Percentiles rank a stretch among this genome's conserved stretches.
phyloP scores from a whole-genome alignment of 2,888 invertebrate genomes.

The Zaprionus bogoriensis region DNA sequence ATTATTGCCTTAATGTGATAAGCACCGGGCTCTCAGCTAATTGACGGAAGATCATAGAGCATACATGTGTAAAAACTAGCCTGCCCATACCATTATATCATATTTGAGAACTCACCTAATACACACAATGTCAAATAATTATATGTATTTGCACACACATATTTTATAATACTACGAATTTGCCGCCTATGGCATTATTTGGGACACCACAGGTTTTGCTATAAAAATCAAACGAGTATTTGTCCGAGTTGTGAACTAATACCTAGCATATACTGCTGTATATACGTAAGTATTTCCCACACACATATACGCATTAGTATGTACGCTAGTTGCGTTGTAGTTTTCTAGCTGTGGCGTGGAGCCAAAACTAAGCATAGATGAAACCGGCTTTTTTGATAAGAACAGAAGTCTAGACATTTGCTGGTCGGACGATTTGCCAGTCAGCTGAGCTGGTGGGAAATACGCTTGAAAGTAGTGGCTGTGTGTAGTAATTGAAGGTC shows the following conservation, averaged over 20 bases:
- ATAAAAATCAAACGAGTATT: constrained; percentile 1
- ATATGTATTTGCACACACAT: too few relatives aligned
- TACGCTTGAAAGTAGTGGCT: background rate
- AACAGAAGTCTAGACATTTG: constrained; percentile 13
- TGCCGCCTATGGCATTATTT: constrained; percentile 7
- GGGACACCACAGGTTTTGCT: constrained; percentile 4
- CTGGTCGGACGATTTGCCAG: constrained; percentile 11
- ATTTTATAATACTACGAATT: background rate
- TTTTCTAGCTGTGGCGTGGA: constrained; percentile 13
- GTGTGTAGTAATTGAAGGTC: background rate
- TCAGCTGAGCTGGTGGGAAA: background rate
- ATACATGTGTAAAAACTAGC: background rate
- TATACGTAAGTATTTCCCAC: background rate
- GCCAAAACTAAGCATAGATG: constrained; percentile 3
- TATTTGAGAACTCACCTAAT: background rate
- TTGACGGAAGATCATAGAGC: background rate
- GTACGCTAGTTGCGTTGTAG: constrained; percentile 14
- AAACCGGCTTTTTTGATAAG: constrained; percentile 54
- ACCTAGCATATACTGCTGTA: background rate
- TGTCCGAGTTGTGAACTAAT: background rate
- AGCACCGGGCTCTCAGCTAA: background rate
- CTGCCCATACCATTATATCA: background rate
- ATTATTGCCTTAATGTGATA: background rate
- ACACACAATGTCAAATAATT: background rate
- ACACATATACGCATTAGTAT: background rate